These are phyloP conservation scores for Ctenodactylus gundi DNA, from an alignment of 2,113 vertebrate species.

Conservation along the genomic window DNA sequence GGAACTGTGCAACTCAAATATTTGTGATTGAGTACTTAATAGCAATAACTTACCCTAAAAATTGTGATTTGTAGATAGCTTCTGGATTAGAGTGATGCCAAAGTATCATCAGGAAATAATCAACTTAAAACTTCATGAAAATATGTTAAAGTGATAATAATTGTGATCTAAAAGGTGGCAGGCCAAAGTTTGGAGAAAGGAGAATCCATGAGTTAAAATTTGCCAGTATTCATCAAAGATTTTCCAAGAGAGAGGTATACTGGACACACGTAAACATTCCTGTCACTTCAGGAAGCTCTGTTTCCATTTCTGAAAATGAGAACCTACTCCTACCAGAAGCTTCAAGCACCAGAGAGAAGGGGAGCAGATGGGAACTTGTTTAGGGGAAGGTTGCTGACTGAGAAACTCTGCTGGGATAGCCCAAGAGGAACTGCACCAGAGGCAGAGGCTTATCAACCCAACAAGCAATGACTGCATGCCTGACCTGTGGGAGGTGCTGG, in stretches of 20 bases:
- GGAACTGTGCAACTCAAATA: not conserved
- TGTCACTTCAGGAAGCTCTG: not conserved
- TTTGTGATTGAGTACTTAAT: not conserved
- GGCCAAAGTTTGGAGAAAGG: not conserved
- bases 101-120: conserved; percentile 7
- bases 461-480: not conserved
- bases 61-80: not conserved
- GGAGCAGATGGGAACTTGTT: not conserved
- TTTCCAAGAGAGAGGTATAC: not conserved
- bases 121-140: not conserved
- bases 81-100: not conserved
- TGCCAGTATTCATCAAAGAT: not conserved
- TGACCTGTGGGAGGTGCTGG: not conserved
- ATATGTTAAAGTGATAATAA: not conserved
- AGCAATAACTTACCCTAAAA: not conserved
- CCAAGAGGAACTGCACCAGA: not conserved
- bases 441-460: not conserved
- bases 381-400: not conserved
- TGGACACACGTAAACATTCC: not conserved
- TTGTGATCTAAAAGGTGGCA: not conserved
- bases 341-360: not conserved
- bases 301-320: conserved; percentile 5
- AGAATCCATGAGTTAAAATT: not conserved
- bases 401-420: not conserved
- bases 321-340: not conserved